Conservation (phyloP, 2,888 invertebrate species). For the Brachyopa scutellaris region DNA sequence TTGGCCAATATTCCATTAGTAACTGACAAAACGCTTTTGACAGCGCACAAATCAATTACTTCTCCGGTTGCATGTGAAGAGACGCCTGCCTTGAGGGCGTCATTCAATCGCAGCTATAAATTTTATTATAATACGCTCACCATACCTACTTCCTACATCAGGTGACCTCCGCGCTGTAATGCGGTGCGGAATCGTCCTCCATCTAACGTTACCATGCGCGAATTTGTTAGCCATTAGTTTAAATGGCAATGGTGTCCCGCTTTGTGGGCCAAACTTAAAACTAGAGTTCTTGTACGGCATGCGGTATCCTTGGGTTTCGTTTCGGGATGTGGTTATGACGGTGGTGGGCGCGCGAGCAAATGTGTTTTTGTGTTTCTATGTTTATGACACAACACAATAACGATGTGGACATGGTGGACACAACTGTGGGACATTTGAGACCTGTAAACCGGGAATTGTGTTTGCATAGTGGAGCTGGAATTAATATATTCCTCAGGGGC, state of each 20-base stretch:
- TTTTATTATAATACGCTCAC: conserved; percentile 64
- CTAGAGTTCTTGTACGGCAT: neutral
- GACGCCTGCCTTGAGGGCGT: conserved; percentile 52
- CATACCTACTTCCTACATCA: conserved; percentile 65
- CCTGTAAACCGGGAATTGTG: neutral
- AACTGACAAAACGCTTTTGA: conserved; percentile 65
- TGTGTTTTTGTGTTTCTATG: conserved; percentile 53
- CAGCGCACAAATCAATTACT: conserved; percentile 68
- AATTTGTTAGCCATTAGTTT: conserved; percentile 64
- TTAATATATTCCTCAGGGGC: conserved; percentile 9
- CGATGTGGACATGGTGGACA: conserved; percentile 42
- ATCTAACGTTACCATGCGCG: conserved; percentile 45
- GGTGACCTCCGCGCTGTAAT: conserved; percentile 63
- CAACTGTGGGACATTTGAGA: conserved; percentile 56
- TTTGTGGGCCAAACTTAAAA: conserved; percentile 27
- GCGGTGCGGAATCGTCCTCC: conserved; percentile 39
- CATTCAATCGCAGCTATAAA: conserved; percentile 68
- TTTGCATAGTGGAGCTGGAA: conserved; percentile 4
- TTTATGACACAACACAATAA: conserved; percentile 63
- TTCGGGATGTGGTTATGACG: conserved; percentile 48
- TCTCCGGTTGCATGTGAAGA: conserved; percentile 51
- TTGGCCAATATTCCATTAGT: conserved; percentile 52
- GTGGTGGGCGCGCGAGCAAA: conserved; percentile 55
- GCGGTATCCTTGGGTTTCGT: conserved; percentile 13
- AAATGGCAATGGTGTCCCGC: conserved; percentile 41